A percentile compares a stretch with the other conserved stretches of the same genome.
These are phyloP conservation scores for Perizoma affinitatum DNA, from an alignment of 2,888 invertebrate genomes.

Conservation along the genomic window DNA sequence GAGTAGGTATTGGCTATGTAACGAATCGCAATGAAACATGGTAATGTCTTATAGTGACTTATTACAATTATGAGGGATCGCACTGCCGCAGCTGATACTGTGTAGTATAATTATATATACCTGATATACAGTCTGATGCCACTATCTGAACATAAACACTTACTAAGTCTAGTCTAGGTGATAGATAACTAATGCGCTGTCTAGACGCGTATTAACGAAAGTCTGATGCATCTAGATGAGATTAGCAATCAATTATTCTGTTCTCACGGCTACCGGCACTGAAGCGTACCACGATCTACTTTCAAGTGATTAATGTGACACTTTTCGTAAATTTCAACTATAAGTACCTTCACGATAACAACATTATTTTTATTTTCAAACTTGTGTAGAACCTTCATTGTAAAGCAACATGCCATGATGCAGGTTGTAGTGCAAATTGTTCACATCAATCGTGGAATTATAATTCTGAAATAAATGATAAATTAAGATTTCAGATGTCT, in stretches of 20 bases:
- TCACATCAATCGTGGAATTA: no score
- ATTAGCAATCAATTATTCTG: constrained; percentile 76
- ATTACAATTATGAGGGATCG: neutral
- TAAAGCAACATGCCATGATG: no score
- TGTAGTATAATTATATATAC: neutral
- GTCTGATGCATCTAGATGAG: constrained; percentile 60
- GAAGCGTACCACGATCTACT: constrained; percentile 15
- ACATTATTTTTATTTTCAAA: no score
- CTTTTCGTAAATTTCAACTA: neutral
- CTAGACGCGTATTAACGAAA: constrained; percentile 61
- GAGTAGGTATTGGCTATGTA: no score
- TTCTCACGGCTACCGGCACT: constrained; percentile 66
- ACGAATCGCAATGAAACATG: neutral
- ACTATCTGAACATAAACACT: constrained; percentile 6
- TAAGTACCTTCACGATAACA: no score
- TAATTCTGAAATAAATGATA: no score
- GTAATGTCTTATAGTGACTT: neutral
- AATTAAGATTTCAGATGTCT: no score
- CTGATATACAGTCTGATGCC: neutral
- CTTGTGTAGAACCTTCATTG: no score
- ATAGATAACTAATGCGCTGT: constrained; percentile 46
- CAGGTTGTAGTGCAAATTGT: no score
- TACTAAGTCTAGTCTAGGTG: constrained; percentile 28
- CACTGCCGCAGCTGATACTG: neutral
- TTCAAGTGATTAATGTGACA: constrained; percentile 2